Evolutionary conservation across 1,140 invertebrate genomes (phyloP).

Genomic region (Hylaeus anthracinus): DNA sequence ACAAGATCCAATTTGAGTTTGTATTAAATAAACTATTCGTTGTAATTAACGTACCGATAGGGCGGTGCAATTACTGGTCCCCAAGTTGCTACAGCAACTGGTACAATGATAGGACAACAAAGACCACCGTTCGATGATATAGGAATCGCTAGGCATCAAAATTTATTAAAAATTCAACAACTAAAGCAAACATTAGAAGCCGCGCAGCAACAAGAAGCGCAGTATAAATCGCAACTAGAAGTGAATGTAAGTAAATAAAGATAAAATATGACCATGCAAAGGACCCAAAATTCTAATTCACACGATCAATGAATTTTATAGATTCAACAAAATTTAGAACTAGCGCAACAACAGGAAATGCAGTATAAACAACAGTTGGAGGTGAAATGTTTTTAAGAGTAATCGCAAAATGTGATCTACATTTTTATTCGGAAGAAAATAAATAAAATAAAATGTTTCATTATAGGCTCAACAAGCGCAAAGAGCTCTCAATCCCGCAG

Average conservation of each 20-base stretch:
- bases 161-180: slow-evolving; percentile 85
- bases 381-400: slow-evolving; percentile 76
- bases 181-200: slow-evolving; percentile 87
- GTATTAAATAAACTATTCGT: slow-evolving; percentile 11
- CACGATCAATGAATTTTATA: slow-evolving; percentile 70
- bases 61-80: slow-evolving; percentile 67
- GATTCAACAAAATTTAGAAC: slow-evolving; percentile 87
- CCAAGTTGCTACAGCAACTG: slow-evolving; percentile 59
- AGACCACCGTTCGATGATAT: slow-evolving; percentile 81
- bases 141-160: slow-evolving; percentile 85
- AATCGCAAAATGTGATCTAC: slow-evolving; percentile 16
- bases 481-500: slow-evolving; percentile 72
- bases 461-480: slow-evolving; percentile 77
- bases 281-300: slow-evolving; percentile 7
- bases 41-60: slow-evolving; percentile 37
- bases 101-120: slow-evolving; percentile 79
- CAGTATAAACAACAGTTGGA: slow-evolving; percentile 89
- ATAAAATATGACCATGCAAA: not conserved
- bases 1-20: not conserved
- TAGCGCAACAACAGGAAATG: slow-evolving; percentile 89
- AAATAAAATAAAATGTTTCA: slow-evolving; percentile 5
- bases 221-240: slow-evolving; percentile 88
- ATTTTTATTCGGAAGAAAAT: not conserved
- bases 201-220: slow-evolving; percentile 88
- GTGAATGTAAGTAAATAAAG: slow-evolving; percentile 67